phyloP scores from a whole-genome alignment of 2,797 vertebrate genomes.

The Thripadectes ignobilis region DNA sequence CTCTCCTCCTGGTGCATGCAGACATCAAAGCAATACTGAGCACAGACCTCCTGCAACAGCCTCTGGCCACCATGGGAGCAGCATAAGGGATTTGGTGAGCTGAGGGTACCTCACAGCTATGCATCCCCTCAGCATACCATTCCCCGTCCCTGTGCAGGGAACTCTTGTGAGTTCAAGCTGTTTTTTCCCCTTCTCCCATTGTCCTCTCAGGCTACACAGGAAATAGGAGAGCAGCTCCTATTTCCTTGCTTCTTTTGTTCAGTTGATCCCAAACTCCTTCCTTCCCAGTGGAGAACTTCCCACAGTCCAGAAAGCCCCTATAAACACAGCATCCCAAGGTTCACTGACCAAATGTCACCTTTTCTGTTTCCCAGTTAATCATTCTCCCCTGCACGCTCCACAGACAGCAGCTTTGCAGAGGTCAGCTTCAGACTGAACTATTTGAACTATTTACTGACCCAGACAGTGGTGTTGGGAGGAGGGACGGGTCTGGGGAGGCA shows the following conservation, averaged over 20 bases:
- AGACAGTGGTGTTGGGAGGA: neutral
- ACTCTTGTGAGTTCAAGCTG: neutral
- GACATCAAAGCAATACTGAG: neutral
- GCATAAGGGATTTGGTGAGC: neutral
- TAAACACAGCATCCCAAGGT: neutral
- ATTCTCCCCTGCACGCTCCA: neutral
- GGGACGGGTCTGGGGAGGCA: neutral
- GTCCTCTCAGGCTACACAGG: neutral
- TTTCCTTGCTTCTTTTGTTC: constrained; percentile 35
- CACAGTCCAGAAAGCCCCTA: neutral
- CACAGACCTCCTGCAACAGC: neutral
- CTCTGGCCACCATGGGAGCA: neutral
- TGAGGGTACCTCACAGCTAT: neutral
- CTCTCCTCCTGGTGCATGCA: neutral
- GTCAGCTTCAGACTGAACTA: neutral
- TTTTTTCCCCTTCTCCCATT: neutral
- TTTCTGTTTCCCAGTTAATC: neutral
- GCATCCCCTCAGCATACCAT: fast-evolving
- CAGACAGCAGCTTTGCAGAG: neutral
- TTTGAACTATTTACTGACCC: neutral
- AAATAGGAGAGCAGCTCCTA: neutral
- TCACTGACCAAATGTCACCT: neutral
- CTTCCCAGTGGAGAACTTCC: neutral
- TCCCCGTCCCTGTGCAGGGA: neutral
- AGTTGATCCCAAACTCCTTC: neutral